Evolutionary conservation across 2,888 invertebrate species (phyloP), one percentile per base, ranked within the genome.

Genomic region (Morpho helenor): DNA sequence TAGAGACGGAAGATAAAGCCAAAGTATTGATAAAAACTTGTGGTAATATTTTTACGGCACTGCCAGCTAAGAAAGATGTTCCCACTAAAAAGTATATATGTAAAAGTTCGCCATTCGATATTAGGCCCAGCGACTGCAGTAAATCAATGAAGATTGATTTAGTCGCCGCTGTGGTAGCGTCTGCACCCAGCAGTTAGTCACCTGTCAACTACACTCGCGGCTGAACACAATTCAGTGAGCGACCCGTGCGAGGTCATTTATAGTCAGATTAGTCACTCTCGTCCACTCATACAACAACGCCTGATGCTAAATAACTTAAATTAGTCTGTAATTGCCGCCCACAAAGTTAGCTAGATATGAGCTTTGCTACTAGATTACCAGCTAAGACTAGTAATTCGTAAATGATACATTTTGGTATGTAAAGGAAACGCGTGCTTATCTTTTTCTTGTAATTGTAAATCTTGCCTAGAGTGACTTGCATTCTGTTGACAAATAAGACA

Each of bases 181-280:
- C 70, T 69, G 81, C 82, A 83, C 84, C 83, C 82, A 79, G 77
- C 80, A 78, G 76, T 83, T 81, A 77, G 77, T 84, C 79, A 82
- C 75, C 69, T 78, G 83, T 80, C 83, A 76, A 72, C 67, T 73
- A 76, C 79, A 81, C 69, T 72, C 76, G 80, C 77, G 70, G 70
- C 71, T 68, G 68, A 69, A 72, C 77, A 76, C 77, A 72, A 78
- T 74, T 80, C 79, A 79, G 74, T 76, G 77, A 70, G 60, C 70
- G 69, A 65, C 62, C 64, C 66, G 64, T 64, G 69, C 68, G 66
- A 70, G 71, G 68, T 73, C 77, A 78, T 83, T 73, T 74, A 80
- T 82, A 71, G 74, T 69, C 70, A 77, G 78, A 82, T 82, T 80
- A 81, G 71, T 68, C 68, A 69, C 71, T 68, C 57, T 57, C 50